Evolutionary conservation across 2,888 invertebrate species (phyloP), one percentile per base, ranked within the genome.

Genomic region (Lasioglossum malachurum): DNA sequence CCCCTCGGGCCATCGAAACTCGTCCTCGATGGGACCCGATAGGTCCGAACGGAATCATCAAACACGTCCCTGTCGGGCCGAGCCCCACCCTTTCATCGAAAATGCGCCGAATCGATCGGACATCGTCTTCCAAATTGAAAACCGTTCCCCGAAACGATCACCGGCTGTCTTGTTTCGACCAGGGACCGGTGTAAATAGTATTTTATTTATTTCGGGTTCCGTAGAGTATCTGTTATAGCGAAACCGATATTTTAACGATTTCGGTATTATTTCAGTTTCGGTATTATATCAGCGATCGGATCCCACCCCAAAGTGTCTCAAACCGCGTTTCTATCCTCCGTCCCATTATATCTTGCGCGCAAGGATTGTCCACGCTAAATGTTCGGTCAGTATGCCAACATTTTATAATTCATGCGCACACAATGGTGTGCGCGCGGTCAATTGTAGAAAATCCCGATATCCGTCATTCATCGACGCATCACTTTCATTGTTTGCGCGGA

Each of bases 1-100:
- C 8, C 53, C 23, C 64, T 5, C 76, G 53, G 75, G 19, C 74
- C 44, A 72, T 81, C 38, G 78, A 35, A 60, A 75, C 57, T 77
- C 44, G 75, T 82, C 71, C 71, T 75, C 53, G 89, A 79, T 49
- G 77, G 81, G 79, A 75, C 75, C 79, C 74, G 87, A 89, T 87
- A 88, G 71, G 64, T 35, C 73, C 83, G 78, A 87, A 78, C 79
- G 77, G 77, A 84, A 79, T 79, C 82, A 87, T 87, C 74, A 57
- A 71, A 78, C 67, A 16, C 85, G 76, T 69, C 80, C 49, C 23
- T 19, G n/a, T 60, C n/a, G 27, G 23, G 4, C 5, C 67, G 49
- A n/a, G 60, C 41, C n/a, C 53, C 72, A 49, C 64, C 53, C 41
- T 74, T 81, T 10, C 27, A 41, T 80, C 60, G 38, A 41, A 64